Evolutionary conservation across 2,797 vertebrate genomes (phyloP).

Genomic region (Emydoidea blandingii): DNA sequence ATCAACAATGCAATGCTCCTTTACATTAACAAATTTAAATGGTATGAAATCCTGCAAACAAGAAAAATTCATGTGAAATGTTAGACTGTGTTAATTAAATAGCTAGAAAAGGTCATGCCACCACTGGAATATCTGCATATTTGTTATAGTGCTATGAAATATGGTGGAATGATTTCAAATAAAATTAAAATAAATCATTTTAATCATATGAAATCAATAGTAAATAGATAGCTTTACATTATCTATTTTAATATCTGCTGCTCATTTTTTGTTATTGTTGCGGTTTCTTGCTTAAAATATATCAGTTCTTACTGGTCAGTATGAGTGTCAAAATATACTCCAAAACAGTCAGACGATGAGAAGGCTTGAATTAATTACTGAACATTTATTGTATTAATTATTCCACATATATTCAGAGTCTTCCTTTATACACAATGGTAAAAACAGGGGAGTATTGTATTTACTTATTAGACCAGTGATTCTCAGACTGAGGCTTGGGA

Average conservation of each 20-base stretch:
- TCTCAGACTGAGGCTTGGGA: no score
- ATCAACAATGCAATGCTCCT: slow-evolving; percentile 79
- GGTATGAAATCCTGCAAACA: slow-evolving; percentile 71
- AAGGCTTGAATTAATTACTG: background rate
- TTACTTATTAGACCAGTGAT: background rate
- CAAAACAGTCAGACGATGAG: background rate
- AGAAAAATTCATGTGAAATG: slow-evolving; percentile 72
- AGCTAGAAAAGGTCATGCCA: slow-evolving; percentile 74
- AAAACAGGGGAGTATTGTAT: background rate
- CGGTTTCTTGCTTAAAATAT: background rate
- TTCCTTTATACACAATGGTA: background rate
- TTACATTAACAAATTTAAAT: slow-evolving; percentile 80
- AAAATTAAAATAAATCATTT: slow-evolving; percentile 64
- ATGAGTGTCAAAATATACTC: slow-evolving; percentile 7
- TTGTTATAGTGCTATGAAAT: slow-evolving; percentile 56
- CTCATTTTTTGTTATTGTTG: background rate
- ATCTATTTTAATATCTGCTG: background rate
- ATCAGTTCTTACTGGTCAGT: background rate
- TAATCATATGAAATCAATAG: slow-evolving; percentile 55
- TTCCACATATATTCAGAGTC: background rate
- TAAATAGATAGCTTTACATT: slow-evolving; percentile 15
- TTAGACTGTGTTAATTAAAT: slow-evolving; percentile 76
- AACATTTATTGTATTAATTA: background rate
- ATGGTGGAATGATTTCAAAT: slow-evolving; percentile 44
- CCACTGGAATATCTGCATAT: slow-evolving; percentile 63